Percentiles rank a stretch among this genome's conserved stretches.
Conservation (phyloP, 2,113 vertebrate genomes). For the Aptenodytes forsteri region DNA sequence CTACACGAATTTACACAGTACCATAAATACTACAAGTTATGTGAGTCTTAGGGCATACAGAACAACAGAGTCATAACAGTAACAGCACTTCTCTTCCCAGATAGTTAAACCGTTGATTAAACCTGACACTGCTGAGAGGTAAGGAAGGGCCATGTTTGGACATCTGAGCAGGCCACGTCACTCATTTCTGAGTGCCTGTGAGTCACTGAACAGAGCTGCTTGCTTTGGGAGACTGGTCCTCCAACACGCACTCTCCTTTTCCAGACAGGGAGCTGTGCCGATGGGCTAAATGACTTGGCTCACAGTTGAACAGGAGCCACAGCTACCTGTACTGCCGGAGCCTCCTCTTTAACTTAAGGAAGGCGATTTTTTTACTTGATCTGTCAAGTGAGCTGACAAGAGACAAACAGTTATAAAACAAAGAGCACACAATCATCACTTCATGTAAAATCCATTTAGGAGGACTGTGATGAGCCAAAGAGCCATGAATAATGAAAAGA, state of each 20-base stretch:
- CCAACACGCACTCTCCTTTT: background rate
- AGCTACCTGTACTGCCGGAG: background rate
- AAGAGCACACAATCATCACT: background rate
- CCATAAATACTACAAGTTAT: background rate
- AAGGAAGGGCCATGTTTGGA: background rate
- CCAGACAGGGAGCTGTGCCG: background rate
- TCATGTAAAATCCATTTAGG: background rate
- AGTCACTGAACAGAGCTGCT: background rate
- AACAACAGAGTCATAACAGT: background rate
- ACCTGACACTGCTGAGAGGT: background rate
- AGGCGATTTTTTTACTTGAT: background rate
- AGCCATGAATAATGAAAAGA: background rate
- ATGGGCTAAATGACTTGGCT: background rate
- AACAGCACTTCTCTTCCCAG: background rate
- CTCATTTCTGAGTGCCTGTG: background rate
- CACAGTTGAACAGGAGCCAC: background rate
- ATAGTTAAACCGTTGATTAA: background rate
- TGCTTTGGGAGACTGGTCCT: background rate
- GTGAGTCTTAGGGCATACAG: background rate
- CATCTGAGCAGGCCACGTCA: rapidly evolving
- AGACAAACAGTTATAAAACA: background rate
- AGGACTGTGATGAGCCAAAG: background rate
- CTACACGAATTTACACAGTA: background rate
- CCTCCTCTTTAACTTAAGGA: background rate
- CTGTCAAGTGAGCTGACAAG: background rate